A percentile compares a stretch with the other conserved stretches of the same genome.
Evolutionary conservation across 1,140 invertebrate species (phyloP).

Genomic region (Amyelois transitella): DNA sequence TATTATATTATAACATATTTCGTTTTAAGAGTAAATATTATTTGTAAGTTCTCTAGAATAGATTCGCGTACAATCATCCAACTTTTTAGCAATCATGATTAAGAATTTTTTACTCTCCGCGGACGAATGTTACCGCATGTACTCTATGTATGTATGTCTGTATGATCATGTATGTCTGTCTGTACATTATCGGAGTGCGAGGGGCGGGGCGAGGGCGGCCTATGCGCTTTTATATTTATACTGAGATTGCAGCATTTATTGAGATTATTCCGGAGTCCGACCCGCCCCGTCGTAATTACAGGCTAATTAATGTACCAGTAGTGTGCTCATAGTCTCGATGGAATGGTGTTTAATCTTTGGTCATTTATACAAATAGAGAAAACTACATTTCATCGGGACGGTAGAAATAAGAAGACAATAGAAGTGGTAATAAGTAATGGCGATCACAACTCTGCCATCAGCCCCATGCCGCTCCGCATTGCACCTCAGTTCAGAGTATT

Average conservation of each 20-base stretch:
- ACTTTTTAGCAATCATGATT: slow-evolving; percentile 48
- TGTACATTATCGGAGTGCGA: neutral
- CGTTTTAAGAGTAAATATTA: slow-evolving; percentile 49
- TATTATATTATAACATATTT: slow-evolving; percentile 59
- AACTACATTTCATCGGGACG: too few relatives aligned
- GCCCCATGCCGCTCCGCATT: too few relatives aligned
- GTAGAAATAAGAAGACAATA: too few relatives aligned
- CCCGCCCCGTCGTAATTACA: neutral
- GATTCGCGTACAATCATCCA: slow-evolving; percentile 44
- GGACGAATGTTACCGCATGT: neutral
- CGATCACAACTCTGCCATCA: too few relatives aligned
- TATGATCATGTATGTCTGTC: too few relatives aligned
- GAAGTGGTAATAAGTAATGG: too few relatives aligned
- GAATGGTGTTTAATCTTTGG: too few relatives aligned
- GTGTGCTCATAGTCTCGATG: too few relatives aligned
- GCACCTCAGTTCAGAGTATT: too few relatives aligned
- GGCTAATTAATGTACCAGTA: too few relatives aligned
- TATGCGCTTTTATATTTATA: neutral
- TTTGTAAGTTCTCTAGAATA: slow-evolving; percentile 60
- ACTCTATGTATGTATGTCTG: too few relatives aligned
- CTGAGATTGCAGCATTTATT: neutral
- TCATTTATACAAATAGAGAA: too few relatives aligned
- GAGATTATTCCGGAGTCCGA: neutral
- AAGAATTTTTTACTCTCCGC: slow-evolving; percentile 37
- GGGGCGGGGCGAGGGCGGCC: neutral